Base-by-base conservation (phyloP, 2,797 vertebrate genomes). In the Paramormyrops hopkinsi region DNA sequence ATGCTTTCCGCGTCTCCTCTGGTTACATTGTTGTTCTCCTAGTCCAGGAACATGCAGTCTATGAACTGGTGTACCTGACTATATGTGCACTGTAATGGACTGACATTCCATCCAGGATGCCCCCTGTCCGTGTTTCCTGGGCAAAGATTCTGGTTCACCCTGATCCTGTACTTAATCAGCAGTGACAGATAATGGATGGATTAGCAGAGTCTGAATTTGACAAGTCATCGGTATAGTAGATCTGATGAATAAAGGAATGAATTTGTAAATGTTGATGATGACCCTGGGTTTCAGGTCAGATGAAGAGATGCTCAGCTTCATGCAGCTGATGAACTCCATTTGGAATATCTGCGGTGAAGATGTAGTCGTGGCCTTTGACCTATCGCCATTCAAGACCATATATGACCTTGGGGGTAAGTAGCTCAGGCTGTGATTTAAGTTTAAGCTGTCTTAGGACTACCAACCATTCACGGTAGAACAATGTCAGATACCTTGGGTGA, bases 221-320 rank as follows among this genome's bases (percentile, higher is more conserved):
- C 11, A 65, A 65, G 22, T 4, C 65, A 33, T 33, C 1, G 14
- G 65, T 33, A 69, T 14, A 33, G 25, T 69, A 33, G 65, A 33
- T 33, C 3, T 33, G 65, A 33, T 14, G 25, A 69, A 69, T 11
- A 33, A 51, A 22, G 37, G 76, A 19, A 46, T 82, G 29, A 19
- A n/a, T 41, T 44, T 33, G 48, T 87, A 62, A 87, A 44, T 33
- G 11, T 12, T 69, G 65, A 4, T 33, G 65, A 33, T 69, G 65
- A 56, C 50, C 25, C 5, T 53, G 84, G 50, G 85, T 89, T 84
- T 25, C 92, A 96, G 96, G 90, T 96, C 95, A 0, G 93, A 95
- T 89, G 93, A 89, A 1, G 95, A 96, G 91, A 94, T 91, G 88
- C 2, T 93, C n/a, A 92, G 25, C 51, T 96, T 96, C 91, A 92